Percentiles rank a stretch among this genome's conserved stretches.
These are phyloP conservation scores for Protobothrops flavoviridis DNA, from an alignment of 2,113 vertebrate genomes.

Conservation along the genomic window DNA sequence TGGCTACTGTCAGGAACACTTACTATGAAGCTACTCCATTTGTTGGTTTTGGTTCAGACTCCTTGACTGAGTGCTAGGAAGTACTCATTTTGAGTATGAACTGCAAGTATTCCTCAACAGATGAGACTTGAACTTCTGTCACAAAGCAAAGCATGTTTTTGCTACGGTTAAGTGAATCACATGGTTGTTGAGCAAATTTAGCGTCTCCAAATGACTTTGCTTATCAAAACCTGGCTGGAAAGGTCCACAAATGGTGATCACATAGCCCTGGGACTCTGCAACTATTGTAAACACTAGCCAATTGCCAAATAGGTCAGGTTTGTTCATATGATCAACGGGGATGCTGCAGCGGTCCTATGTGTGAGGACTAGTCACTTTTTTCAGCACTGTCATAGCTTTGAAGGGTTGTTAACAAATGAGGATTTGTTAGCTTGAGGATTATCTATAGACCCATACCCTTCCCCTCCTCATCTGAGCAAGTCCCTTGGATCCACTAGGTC, in stretches of 20 bases:
- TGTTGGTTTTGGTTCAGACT: not conserved
- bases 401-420: too few relatives aligned
- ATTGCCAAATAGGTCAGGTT: too few relatives aligned
- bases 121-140: not conserved
- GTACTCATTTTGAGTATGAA: not conserved
- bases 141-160: not conserved
- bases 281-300: not conserved
- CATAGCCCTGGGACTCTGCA: not conserved
- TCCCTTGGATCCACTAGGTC: too few relatives aligned
- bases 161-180: not conserved
- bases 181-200: not conserved
- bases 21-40: not conserved
- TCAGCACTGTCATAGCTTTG: too few relatives aligned
- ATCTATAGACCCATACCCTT: not conserved
- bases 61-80: rapidly evolving
- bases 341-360: too few relatives aligned
- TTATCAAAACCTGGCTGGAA: not conserved
- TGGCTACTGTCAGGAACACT: not conserved
- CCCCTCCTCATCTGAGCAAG: not conserved
- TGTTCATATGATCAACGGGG: too few relatives aligned
- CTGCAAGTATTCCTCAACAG: not conserved
- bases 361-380: too few relatives aligned
- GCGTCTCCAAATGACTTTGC: not conserved
- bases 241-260: too few relatives aligned
- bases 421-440: too few relatives aligned